These are phyloP conservation scores for Zalophus californianus DNA, from an alignment of 2,797 vertebrate species.

Conservation along the genomic window DNA sequence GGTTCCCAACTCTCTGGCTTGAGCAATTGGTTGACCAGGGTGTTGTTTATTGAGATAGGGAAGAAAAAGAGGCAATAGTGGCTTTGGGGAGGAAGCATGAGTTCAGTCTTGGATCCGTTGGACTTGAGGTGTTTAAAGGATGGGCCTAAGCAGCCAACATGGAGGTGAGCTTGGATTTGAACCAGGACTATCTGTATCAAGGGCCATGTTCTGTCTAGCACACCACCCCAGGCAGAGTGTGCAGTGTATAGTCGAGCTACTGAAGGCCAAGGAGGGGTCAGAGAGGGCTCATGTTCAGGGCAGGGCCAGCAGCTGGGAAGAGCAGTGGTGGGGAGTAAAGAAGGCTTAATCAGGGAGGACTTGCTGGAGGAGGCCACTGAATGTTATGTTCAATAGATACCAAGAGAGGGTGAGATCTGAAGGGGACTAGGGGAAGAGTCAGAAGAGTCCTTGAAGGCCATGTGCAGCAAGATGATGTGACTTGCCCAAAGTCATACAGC, in stretches of 20 bases:
- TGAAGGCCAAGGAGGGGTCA: neutral
- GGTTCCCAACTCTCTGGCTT: neutral
- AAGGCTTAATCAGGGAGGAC: neutral
- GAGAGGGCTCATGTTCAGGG: neutral
- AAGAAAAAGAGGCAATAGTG: neutral
- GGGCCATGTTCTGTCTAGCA: neutral
- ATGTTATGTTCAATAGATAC: neutral
- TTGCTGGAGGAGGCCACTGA: slow-evolving; percentile 18
- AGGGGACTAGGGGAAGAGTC: neutral
- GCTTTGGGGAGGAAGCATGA: neutral
- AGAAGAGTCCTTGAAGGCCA: neutral
- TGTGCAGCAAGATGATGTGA: neutral
- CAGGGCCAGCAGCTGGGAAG: neutral
- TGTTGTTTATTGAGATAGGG: neutral
- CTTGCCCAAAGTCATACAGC: neutral
- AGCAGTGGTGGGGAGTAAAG: neutral
- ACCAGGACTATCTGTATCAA: neutral
- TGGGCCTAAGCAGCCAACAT: neutral
- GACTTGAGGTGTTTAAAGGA: neutral
- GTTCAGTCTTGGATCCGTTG: neutral
- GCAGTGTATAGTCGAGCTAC: neutral
- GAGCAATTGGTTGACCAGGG: neutral
- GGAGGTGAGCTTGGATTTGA: neutral
- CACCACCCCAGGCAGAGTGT: neutral
- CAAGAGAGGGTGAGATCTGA: neutral